These are phyloP conservation scores for Drosophila mercatorum DNA, from an alignment of 2,888 invertebrate genomes.

Conservation along the genomic window DNA sequence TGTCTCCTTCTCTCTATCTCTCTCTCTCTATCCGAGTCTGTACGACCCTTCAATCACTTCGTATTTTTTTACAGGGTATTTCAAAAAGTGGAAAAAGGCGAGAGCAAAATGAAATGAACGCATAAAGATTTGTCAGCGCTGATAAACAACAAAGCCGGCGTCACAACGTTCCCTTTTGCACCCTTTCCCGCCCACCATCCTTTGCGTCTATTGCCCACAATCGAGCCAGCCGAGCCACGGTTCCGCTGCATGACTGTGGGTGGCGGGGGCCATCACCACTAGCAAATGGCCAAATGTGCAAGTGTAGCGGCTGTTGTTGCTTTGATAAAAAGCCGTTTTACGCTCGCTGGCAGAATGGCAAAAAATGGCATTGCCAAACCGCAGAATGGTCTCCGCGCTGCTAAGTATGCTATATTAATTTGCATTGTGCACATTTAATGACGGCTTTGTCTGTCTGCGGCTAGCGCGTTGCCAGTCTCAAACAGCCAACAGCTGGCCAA, in stretches of 20 bases:
- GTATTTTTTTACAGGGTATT: slow-evolving; percentile 19
- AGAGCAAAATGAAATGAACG: slow-evolving; percentile 67
- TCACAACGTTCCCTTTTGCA: slow-evolving; percentile 32
- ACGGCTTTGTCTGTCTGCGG: slow-evolving; percentile 64
- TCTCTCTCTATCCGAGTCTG: not conserved
- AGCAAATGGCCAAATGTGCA: slow-evolving; percentile 69
- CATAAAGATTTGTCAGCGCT: slow-evolving; percentile 79
- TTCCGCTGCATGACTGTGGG: not conserved
- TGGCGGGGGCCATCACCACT: slow-evolving; percentile 11
- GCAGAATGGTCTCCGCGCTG: slow-evolving; percentile 57
- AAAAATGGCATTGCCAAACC: slow-evolving; percentile 54
- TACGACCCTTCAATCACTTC: not conserved
- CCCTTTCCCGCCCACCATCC: not conserved
- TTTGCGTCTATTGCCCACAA: too few species aligned
- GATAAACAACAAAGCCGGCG: slow-evolving; percentile 75
- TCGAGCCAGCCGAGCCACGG: too few species aligned
- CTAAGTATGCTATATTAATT: slow-evolving; percentile 79
- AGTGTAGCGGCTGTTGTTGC: slow-evolving; percentile 58
- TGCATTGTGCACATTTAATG: slow-evolving; percentile 63
- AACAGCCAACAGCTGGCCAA: not conserved
- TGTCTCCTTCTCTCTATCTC: not conserved
- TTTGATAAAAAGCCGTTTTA: slow-evolving; percentile 58
- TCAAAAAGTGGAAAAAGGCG: slow-evolving; percentile 39
- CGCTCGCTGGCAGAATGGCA: slow-evolving; percentile 1
- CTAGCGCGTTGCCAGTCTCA: slow-evolving; percentile 7